These are phyloP conservation scores for Dryocosmus kuriphilus DNA, from an alignment of 2,888 invertebrate genomes.

Conservation along the genomic window DNA sequence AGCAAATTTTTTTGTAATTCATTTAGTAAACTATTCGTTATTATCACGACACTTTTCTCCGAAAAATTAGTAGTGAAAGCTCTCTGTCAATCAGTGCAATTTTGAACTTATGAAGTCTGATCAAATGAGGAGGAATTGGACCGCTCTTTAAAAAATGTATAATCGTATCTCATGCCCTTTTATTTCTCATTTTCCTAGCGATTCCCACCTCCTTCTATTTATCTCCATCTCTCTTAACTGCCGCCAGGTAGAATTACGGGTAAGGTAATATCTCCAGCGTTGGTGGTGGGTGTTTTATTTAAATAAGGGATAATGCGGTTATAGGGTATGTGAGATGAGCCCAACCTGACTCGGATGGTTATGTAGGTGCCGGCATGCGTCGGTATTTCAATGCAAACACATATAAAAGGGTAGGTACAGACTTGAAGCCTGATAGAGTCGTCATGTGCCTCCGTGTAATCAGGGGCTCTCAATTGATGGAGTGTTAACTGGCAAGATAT, in stretches of 20 bases:
- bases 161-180: not conserved
- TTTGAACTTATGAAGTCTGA: not conserved
- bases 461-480: conserved; percentile 65
- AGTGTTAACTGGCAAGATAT: conserved; percentile 13
- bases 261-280: conserved; percentile 60
- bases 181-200: not conserved
- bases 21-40: no score
- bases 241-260: conserved; percentile 59
- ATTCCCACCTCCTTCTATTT: not conserved
- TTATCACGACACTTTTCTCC: no score
- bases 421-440: conserved; percentile 65
- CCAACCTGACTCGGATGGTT: conserved; percentile 35
- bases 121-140: not conserved
- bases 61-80: no score
- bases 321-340: conserved; percentile 52
- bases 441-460: conserved; percentile 67
- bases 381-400: conserved; percentile 22
- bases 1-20: no score
- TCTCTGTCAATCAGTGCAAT: not conserved
- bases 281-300: conserved; percentile 61
- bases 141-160: not conserved
- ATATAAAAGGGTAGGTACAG: conserved; percentile 42
- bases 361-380: conserved; percentile 44
- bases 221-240: conserved; percentile 45
- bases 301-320: conserved; percentile 62